Evolutionary conservation across 53 echinoderm and acorn worm species (phyloP), one percentile per base, ranked within the genome.

Genomic region (Patiria pectinifera): DNA sequence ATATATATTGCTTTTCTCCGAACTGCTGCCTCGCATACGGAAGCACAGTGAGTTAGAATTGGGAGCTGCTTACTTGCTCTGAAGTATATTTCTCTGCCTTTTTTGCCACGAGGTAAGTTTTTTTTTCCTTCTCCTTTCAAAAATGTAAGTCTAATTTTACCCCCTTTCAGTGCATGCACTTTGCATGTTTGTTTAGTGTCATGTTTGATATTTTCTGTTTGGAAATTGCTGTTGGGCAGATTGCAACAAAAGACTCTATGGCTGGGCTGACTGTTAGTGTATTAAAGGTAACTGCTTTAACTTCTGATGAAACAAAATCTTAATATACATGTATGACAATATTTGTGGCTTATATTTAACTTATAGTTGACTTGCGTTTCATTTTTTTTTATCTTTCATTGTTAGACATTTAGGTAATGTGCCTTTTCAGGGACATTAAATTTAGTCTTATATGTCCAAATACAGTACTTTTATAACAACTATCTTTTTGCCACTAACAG

Each of bases 71-170:
- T 16, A 25, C 61, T 25, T 10, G 35, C 35, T 74, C 49, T 59
- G 47, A 59, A 87, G 76, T 53, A 18, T 16, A 59, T 59, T 59
- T 82, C 24, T 82, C 23, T 44, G 10, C 11, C 15, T 46, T 49
- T 87, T 87, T 48, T 87, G 87, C 87, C 59, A 60, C 58, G 11
- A 71, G 87, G 87, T 87, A 48, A 75, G 87, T 87, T 87, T 76
- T 35, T 58, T 14, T 23, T 24, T 77, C 16, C 12, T 44, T 59
- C 6, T 46, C 61, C 7, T 19, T 62, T 14, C 66, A 14, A 11
- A 66, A 66, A 66, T 3, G 66, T 66, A 66, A 66, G 66, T 66
- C 19, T 19, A 44, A 10, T 47, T 45, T 48, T 15, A 49, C 86
- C 23, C 48, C 24, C 86, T 47, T 21, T 86, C 58, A 87, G 25